phyloP scores from a whole-genome alignment of 2,113 vertebrate genomes.

The Nycticryphes semicollaris region DNA sequence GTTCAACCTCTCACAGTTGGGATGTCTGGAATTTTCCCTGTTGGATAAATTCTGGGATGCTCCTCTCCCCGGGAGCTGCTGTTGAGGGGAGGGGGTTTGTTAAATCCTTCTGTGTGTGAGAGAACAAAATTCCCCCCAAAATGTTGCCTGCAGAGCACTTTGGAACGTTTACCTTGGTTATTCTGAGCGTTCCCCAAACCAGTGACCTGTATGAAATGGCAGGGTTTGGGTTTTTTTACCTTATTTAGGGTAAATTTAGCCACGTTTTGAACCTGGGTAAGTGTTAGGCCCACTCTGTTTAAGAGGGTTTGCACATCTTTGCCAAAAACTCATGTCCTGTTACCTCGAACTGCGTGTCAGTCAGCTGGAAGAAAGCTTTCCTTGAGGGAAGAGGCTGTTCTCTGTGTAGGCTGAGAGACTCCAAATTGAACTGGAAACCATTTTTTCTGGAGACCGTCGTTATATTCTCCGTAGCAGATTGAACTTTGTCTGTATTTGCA shows the following conservation, averaged over 20 bases:
- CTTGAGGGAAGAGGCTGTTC: neutral
- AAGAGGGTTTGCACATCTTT: neutral
- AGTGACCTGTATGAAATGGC: neutral
- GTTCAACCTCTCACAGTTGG: neutral
- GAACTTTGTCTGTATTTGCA: neutral
- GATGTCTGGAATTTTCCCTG: neutral
- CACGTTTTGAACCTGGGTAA: neutral
- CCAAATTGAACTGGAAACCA: neutral
- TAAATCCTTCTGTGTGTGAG: neutral
- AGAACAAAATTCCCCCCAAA: neutral
- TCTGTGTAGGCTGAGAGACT: neutral
- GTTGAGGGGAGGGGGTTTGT: neutral
- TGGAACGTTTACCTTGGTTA: neutral
- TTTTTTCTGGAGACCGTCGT: neutral
- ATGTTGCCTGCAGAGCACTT: neutral
- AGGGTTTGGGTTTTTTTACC: neutral
- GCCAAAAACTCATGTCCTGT: neutral
- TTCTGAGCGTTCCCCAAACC: neutral
- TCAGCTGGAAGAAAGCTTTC: neutral
- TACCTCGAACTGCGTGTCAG: neutral
- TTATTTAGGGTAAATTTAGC: neutral
- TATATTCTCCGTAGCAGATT: neutral
- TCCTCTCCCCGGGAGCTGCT: neutral
- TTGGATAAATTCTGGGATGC: neutral
- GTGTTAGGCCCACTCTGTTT: neutral